These are phyloP conservation scores for Chlorops oryzae DNA, from an alignment of 1,140 invertebrate genomes.

Conservation along the genomic window DNA sequence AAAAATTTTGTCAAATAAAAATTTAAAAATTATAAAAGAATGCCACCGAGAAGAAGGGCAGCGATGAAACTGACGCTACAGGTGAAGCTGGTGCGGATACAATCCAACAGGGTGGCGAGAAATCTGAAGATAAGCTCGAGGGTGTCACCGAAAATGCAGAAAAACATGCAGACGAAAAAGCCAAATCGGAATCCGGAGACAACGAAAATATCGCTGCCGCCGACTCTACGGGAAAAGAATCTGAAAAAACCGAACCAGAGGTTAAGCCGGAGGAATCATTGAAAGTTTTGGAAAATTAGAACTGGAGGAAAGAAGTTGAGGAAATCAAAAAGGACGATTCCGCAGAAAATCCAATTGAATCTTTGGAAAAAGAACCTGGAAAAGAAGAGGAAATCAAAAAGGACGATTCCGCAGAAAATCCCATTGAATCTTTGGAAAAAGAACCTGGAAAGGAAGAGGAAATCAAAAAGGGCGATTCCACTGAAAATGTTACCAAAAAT, in stretches of 20 bases:
- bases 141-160: neutral
- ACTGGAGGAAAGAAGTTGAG: neutral
- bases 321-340: neutral
- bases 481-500: constrained; percentile 6
- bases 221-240: neutral
- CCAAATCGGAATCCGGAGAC: constrained; percentile 7
- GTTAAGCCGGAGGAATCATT: neutral
- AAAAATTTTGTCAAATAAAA: too few species aligned
- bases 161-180: constrained; percentile 6
- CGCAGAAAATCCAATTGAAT: too few species aligned
- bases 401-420: neutral
- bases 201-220: neutral
- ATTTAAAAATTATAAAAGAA: too few species aligned
- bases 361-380: constrained; percentile 6
- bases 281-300: neutral
- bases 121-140: neutral
- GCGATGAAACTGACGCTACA: neutral
- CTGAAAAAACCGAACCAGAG: neutral
- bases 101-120: constrained; percentile 6
- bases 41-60: neutral
- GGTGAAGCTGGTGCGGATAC: neutral
- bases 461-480: constrained; percentile 2
- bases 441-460: neutral
- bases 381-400: neutral
- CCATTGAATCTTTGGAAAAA: neutral